Evolutionary conservation across 1,140 invertebrate genomes (phyloP).

Genomic region (Papilio helenus): DNA sequence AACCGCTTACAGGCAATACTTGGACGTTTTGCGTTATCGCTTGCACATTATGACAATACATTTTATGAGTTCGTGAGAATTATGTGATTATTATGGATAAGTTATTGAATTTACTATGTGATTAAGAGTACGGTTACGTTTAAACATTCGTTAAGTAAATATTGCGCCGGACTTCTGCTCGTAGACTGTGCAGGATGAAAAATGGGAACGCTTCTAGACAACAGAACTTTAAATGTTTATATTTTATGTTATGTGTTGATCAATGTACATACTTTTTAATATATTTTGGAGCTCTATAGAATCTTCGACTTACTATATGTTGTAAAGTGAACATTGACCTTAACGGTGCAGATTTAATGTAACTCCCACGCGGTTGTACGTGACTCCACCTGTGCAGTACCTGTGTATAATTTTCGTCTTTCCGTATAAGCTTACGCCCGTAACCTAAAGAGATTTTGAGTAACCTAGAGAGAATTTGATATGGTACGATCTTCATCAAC

Average conservation of each 20-base stretch:
- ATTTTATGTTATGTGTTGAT: no score
- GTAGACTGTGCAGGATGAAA: not conserved
- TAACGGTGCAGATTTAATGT: constrained; percentile 32
- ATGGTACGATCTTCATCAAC: no score
- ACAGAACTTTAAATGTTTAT: no score
- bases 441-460: not conserved
- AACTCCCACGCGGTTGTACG: constrained; percentile 28
- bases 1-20: constrained; percentile 26
- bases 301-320: not conserved
- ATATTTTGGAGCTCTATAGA: not conserved
- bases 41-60: constrained; percentile 26
- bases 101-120: constrained; percentile 3
- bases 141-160: not conserved
- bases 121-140: not conserved
- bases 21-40: constrained; percentile 30
- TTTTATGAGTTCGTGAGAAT: not conserved
- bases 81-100: constrained; percentile 16
- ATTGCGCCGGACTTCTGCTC: not conserved
- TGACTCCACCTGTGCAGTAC: constrained; percentile 14
- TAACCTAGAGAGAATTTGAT: not conserved
- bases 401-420: not conserved
- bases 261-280: constrained; percentile 3
- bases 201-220: no score
- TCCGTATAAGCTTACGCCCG: not conserved
- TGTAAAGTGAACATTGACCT: constrained; percentile 31